Evolutionary conservation across 2,888 invertebrate species (phyloP), one percentile per base, ranked within the genome.

Genomic region (Spatulosminthurus flaviceps): DNA sequence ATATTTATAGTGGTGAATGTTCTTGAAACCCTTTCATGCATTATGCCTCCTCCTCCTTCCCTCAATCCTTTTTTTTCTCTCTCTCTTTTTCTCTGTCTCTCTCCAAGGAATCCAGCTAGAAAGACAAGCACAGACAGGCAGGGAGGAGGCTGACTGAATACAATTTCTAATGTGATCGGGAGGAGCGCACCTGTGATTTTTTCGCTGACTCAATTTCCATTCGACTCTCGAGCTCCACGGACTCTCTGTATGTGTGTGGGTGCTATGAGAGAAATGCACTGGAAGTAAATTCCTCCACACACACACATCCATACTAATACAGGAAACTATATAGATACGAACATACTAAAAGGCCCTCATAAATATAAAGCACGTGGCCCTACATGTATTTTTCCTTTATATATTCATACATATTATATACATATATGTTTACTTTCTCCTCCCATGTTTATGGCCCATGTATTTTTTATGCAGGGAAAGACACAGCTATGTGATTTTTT

Each of bases 141-240:
- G 34, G 34, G 16, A 22, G 41, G 70, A 73, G 73, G n/a, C n/a
- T 43, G 71, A 72, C 24, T 43, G 71, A 72, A 72, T 24, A 43
- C 71, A 16, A 72, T 70, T 70, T 70, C 5, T 34, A 70, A 70
- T 70, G 19, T 21, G 41, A 70, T 70, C 22, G 43, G 24, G 21
- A 43, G 43, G 28, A 60, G 51, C 60, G 73, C 73, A 73, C 73
- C 73, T 73, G 73, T 73, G 73, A 73, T 60, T 73, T 28, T 24
- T 70, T 41, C 41, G 19, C 70, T 70, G 51, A 51, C 51, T 51
- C 51, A 51, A 51, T 51, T 51, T 51, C 43, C 29, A 69, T 26
- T 16, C 69, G 24, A 28, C 21, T 64, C 64, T 64, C 67, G 16
- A 28, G 11, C 19, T 13, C 1, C 28, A n/a, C n/a, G n/a, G n/a